Base-by-base conservation (phyloP, 2,797 vertebrate genomes). In the Malacoraja senta region DNA sequence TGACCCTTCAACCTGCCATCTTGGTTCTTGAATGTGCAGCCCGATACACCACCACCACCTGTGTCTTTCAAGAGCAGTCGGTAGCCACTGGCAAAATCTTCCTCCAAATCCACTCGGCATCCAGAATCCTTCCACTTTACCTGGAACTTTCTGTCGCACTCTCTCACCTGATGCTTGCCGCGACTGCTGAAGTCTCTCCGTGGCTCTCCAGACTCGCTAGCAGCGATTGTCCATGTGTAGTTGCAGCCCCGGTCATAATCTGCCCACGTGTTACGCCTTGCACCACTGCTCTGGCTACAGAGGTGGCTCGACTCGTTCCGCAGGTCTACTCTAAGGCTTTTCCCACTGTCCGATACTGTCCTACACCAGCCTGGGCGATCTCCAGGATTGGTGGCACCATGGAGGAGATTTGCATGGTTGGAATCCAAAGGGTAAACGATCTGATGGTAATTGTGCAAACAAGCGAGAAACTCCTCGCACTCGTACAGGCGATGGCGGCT, bases 371-470 rank as follows among this genome's bases (percentile, higher is more conserved):
- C 38, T 10, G 93, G 44, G 44, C 53, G 21, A 63, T 93, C 58
- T 8, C 32, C 26, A 4, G 15, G 35, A 15, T 32, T 65, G 1
- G 0, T 83, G 93, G 35, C 44, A 21, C 80, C 84, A 21, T 71
- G 93, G 94, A 95, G 94, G 71, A 68, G 93, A 92, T 94, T 95
- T 95, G 95, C 95, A 38, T 1, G 24, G 12, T 24, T 76, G 71
- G 35, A 19, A n/a, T 92, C 38, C 12, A 6, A 53, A 7, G 90
- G 90, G 35, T 44, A 76, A n/a, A 68, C 44, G 4, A 13, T 24
- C 71, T 76, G 90, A 17, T 58, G 90, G 26, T 92, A 58, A 92
- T 74, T 44, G 8, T 53, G 90, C 38, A 92, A 76, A 58, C 90
- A 76, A 29, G 24, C n/a, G 44, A 92, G 68, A 76, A 92, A 76